Conservation (phyloP, 2,888 invertebrate genomes). For the Helicoverpa assulta region DNA sequence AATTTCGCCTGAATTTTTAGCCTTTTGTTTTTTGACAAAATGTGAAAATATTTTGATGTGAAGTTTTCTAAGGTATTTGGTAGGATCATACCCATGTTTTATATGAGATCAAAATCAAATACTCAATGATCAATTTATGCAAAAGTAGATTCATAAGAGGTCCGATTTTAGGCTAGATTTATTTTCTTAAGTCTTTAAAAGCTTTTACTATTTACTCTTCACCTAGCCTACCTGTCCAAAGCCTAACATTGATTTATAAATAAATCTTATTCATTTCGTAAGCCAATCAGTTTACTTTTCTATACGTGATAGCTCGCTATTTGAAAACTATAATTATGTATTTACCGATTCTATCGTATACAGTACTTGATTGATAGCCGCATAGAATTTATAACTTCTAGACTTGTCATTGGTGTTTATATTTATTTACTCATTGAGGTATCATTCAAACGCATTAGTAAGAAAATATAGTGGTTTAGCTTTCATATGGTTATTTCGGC, state of each 20-base stretch:
- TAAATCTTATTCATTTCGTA: neutral
- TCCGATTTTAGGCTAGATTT: no score
- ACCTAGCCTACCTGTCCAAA: neutral
- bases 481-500: no score
- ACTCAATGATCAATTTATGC: no score
- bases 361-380: conserved; percentile 58
- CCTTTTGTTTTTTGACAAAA: conserved; percentile 13
- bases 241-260: neutral
- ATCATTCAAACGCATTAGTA: no score
- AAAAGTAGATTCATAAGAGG: no score
- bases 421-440: no score
- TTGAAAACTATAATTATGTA: conserved; percentile 59
- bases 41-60: conserved; percentile 19
- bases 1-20: conserved; percentile 22
- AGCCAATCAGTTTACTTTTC: neutral
- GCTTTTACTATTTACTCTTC: no score
- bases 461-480: no score
- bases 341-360: conserved; percentile 53
- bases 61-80: neutral
- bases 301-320: conserved; percentile 27
- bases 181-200: no score
- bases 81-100: neutral
- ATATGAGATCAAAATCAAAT: no score
- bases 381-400: conserved; percentile 30
- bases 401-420: conserved; percentile 15